Evolutionary conservation across 2,797 vertebrate genomes (phyloP).

Genomic region (Sus cebifrons): DNA sequence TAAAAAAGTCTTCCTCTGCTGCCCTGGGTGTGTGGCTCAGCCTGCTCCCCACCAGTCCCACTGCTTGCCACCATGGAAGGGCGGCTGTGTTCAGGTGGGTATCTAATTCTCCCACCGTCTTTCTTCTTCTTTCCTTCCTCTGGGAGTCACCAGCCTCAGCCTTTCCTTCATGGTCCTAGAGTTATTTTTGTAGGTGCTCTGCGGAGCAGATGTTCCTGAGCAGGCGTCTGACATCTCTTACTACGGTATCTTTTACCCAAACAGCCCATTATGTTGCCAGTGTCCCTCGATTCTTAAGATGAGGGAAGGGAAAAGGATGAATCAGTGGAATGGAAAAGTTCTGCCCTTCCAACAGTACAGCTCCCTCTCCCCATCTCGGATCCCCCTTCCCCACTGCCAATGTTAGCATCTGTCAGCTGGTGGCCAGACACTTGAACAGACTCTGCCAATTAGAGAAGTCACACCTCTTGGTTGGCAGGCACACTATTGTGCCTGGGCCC

Average conservation of each 20-base stretch:
- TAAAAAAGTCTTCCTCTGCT: background rate
- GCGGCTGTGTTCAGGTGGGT: background rate
- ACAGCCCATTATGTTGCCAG: slow-evolving; percentile 45
- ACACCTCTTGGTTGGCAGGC: slow-evolving; percentile 73
- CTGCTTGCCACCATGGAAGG: background rate
- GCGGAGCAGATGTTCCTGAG: slow-evolving; percentile 67
- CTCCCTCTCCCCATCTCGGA: background rate
- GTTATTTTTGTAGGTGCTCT: slow-evolving; percentile 67
- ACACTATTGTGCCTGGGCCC: slow-evolving; percentile 63
- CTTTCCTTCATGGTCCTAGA: background rate
- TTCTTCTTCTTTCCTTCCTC: background rate
- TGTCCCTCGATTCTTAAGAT: background rate
- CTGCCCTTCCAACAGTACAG: slow-evolving; percentile 9
- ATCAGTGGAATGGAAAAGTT: slow-evolving; percentile 33
- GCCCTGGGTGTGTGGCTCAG: background rate
- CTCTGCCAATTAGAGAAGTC: slow-evolving; percentile 81
- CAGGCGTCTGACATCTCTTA: slow-evolving; percentile 65
- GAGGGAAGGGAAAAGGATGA: slow-evolving; percentile 10
- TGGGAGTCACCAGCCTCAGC: slow-evolving; percentile 9
- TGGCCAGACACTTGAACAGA: slow-evolving; percentile 73
- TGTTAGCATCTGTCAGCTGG: slow-evolving; percentile 68
- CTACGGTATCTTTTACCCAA: slow-evolving; percentile 27
- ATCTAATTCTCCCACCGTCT: background rate
- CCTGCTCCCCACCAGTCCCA: background rate
- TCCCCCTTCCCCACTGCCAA: background rate